Evolutionary conservation across 37 sponge, comb jelly and placozoan genomes (phyloP), one percentile per base, ranked within the genome.

Genomic region (Petrosia ficiformis): DNA sequence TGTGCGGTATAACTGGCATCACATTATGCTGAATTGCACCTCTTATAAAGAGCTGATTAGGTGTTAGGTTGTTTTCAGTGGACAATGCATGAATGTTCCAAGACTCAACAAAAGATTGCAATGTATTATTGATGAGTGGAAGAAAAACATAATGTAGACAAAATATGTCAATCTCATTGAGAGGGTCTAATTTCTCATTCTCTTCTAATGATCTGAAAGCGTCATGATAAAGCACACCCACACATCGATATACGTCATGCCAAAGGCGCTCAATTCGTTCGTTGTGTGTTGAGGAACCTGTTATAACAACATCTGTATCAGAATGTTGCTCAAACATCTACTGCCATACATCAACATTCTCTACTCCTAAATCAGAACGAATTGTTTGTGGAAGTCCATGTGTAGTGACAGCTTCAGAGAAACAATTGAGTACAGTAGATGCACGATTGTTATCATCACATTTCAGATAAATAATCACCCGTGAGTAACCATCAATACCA

Each of bases 291-390:
- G 80, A 80, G 42, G 64, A 71, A 41, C 72, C 80, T 4, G 80
- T 80, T 22, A 80, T 68, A 25, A 78, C 58, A 78, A 68, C 68
- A n/a, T 67, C 26, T 34, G 72, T 42, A 29, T 33, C 3, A 24
- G 72, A 71, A 61, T 72, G 29, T 25, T 35, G 57, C 44, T 39
- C 43, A 24, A 80, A 24, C 80, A 80, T 80, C 25, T 25, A 80
- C 28, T 65, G 24, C 25, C 72, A 71, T 24, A 80, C 65, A n/a
- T 71, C 80, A 72, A 80, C 80, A 61, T 80, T 80, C 35, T 80
- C 73, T 4, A 72, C 72, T 34, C 80, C 80, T 54, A 43, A 36
- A 60, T 80, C 80, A 59, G 64, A 59, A 26, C 66, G 35, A 26
- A 80, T 36, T 21, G 72, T 60, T 40, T 69, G 68, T 34, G 79